Evolutionary conservation across 2,888 invertebrate genomes (phyloP).

Genomic region (Eudiplozoon nipponicum): DNA sequence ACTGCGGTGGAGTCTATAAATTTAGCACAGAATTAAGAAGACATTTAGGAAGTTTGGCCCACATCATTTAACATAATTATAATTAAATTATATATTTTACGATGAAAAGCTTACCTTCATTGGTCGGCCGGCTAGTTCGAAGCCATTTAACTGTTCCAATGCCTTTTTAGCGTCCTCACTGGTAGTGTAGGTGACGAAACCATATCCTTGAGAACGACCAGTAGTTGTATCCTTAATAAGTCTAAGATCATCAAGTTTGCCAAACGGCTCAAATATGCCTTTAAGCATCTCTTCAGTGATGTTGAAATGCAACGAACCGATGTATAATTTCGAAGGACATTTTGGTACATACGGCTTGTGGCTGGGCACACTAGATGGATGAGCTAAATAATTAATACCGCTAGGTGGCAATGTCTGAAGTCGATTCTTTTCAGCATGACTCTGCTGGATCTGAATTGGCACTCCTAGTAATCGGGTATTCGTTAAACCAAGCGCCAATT

Average conservation of each 20-base stretch:
- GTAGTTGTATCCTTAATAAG: constrained; percentile 78
- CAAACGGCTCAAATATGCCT: constrained; percentile 91
- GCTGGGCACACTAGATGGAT: constrained; percentile 25
- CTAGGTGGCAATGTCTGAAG: neutral
- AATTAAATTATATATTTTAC: too few relatives aligned
- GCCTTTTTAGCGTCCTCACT: constrained; percentile 90
- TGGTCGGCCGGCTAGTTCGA: constrained; percentile 77
- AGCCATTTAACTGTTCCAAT: constrained; percentile 81
- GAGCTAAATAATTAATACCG: too few relatives aligned
- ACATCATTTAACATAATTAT: too few relatives aligned
- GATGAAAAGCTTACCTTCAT: constrained; percentile 93
- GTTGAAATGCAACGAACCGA: constrained; percentile 82
- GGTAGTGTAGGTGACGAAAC: constrained; percentile 75
- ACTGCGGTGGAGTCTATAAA: too few relatives aligned
- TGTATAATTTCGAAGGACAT: constrained; percentile 78
- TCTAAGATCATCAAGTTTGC: constrained; percentile 37
- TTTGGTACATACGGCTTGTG: too few relatives aligned
- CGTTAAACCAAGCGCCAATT: constrained; percentile 64
- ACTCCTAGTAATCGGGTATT: constrained; percentile 46
- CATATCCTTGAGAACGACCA: constrained; percentile 77
- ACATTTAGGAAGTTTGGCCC: too few relatives aligned
- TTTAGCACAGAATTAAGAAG: too few relatives aligned
- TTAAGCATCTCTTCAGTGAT: constrained; percentile 90
- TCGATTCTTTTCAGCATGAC: constrained; percentile 19
- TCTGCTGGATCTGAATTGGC: constrained; percentile 35